Base-by-base conservation (phyloP, 2,113 vertebrate genomes). In the Alethe diademata region DNA sequence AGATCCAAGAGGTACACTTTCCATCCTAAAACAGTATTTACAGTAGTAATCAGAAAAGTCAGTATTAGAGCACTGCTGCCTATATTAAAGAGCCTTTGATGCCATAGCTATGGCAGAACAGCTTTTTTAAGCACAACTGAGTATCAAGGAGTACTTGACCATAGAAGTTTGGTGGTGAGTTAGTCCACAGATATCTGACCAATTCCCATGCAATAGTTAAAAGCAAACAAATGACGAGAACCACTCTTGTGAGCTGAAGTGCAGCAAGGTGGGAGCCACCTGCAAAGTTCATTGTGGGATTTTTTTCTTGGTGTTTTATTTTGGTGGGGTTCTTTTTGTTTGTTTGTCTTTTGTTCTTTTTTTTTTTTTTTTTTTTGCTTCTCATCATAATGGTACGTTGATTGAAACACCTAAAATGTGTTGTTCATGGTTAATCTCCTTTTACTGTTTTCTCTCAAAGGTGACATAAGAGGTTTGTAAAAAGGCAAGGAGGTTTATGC, bases 141-240 rank as follows among this genome's bases (percentile, higher is more conserved):
- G 22, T 36, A 0, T 38, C 23, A 28, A 48, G 19, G 15, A 43
- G 14, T 16, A 13, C 19, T 70, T 78, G 67, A 19, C 16, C 5
- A 0, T 14, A 23, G n/a, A 20, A 61, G 4, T 26, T 20, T 1
- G 4, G 20, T n/a, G 26, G 5, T 86, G 75, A 4, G 6, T 48
- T 45, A 45, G 13, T 33, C 38, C 62, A 23, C 13, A 43, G 33
- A 1, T 35, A 19, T 31, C 36, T 6, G 2, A 33, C 38, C 19
- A n/a, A 8, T 31, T 81, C 6, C 40, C 6, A 4, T 1, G 2
- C 0, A 0, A 35, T 2, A 35, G 19, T 17, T 51, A 43, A 36
- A n/a, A 65, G 36, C 16, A 53, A 56, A 56, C 9, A 23, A 82
- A 36, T 10, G 65, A 48, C 19, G 19, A 65, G 35, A 69, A 11